These are phyloP conservation scores for Phycodurus eques DNA, from an alignment of 2,113 vertebrate species.

Conservation along the genomic window DNA sequence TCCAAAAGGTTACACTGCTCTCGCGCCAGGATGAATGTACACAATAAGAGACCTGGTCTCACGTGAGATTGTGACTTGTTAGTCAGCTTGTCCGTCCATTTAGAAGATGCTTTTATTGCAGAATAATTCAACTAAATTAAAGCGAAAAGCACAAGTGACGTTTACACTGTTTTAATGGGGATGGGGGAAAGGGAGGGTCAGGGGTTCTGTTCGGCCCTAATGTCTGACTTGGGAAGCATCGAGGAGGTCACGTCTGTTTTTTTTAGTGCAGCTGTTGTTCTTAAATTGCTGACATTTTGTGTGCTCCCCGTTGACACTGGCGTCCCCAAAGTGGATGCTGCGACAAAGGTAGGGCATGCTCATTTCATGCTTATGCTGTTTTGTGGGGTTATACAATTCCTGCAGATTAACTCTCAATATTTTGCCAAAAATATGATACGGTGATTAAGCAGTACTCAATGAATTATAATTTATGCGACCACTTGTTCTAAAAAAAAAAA, in stretches of 20 bases:
- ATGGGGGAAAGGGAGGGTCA: constrained; percentile 25
- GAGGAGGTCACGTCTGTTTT: constrained; percentile 28
- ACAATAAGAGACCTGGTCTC: constrained; percentile 67
- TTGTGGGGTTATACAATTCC: neutral
- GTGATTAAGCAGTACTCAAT: neutral
- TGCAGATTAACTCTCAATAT: too few species aligned
- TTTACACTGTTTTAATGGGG: constrained; percentile 30
- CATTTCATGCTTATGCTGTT: neutral
- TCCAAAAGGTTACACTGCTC: constrained; percentile 65
- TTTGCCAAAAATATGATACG: neutral
- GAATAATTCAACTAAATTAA: constrained; percentile 41
- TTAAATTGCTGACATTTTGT: neutral
- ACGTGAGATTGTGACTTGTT: constrained; percentile 41
- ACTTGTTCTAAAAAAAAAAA: too few species aligned
- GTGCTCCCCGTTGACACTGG: neutral
- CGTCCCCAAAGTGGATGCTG: neutral
- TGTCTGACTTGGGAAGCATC: constrained; percentile 33
- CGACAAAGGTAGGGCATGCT: neutral
- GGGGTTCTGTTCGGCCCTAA: constrained; percentile 21
- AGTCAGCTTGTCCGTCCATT: neutral
- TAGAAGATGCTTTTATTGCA: constrained; percentile 28
- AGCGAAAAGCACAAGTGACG: constrained; percentile 33
- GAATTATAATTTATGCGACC: neutral
- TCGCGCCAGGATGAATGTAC: constrained; percentile 62
- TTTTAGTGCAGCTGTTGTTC: constrained; percentile 40